These are phyloP conservation scores for Gopherus flavomarginatus DNA, from an alignment of 2,113 vertebrate genomes.

Conservation along the genomic window DNA sequence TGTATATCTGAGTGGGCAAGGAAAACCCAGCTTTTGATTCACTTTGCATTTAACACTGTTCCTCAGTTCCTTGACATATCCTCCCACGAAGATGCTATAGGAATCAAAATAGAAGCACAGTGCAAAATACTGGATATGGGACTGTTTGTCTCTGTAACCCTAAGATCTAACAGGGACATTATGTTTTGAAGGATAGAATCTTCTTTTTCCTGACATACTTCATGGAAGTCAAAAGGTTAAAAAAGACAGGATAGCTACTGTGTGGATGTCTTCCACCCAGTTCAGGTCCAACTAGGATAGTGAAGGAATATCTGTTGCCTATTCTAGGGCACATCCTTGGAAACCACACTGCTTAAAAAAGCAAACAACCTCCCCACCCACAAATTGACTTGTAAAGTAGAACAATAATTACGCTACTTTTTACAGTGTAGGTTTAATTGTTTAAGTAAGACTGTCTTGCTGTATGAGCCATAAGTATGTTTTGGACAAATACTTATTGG, in stretches of 20 bases:
- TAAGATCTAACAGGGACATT: background rate
- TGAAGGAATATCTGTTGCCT: background rate
- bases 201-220: background rate
- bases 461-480: background rate
- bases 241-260: background rate
- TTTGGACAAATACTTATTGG: background rate
- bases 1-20: background rate
- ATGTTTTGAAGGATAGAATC: background rate
- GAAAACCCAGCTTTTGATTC: background rate
- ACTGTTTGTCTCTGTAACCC: background rate
- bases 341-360: background rate
- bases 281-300: background rate
- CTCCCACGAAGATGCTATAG: background rate
- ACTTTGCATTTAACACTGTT: background rate
- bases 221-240: background rate
- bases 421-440: background rate
- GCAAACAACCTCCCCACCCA: background rate
- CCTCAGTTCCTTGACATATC: background rate
- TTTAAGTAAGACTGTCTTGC: background rate
- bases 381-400: background rate
- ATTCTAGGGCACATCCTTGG: background rate
- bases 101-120: background rate
- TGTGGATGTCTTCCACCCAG: background rate
- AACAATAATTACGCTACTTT: background rate
- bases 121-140: background rate